Percentiles rank a stretch among this genome's conserved stretches.
phyloP scores from a whole-genome alignment of 2,113 vertebrate species.

The Tricholaema leucomelas region DNA sequence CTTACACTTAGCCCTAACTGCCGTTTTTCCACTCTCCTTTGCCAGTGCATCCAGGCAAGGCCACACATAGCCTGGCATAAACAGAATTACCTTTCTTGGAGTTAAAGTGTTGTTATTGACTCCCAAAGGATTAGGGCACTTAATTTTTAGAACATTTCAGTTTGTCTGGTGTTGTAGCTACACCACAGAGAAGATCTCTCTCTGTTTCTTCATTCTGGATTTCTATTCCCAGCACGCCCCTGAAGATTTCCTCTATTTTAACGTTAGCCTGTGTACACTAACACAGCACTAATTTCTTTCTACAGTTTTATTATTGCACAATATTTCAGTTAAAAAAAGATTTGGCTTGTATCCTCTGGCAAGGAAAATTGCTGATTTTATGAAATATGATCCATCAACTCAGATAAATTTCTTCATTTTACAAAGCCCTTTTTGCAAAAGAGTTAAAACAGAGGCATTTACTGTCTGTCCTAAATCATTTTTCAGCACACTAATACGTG shows the following conservation, averaged over 20 bases:
- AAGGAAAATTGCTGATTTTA: constrained; percentile 42
- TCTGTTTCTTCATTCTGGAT: not conserved
- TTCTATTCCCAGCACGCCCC: not conserved
- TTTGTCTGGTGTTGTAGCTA: not conserved
- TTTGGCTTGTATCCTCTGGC: constrained; percentile 44
- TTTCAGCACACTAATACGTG: not conserved
- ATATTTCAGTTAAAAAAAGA: constrained; percentile 26
- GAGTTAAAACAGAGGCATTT: constrained; percentile 44
- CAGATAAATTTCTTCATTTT: constrained; percentile 54
- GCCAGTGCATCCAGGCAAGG: rapidly evolving
- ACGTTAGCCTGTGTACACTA: not conserved
- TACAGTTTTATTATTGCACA: constrained; percentile 36
- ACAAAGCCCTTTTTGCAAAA: constrained; percentile 23
- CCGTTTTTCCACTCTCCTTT: not conserved
- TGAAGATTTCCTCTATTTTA: not conserved
- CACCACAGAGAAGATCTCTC: not conserved
- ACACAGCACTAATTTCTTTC: constrained; percentile 25
- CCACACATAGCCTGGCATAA: rapidly evolving
- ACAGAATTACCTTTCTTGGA: not conserved
- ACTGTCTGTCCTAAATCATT: constrained; percentile 22
- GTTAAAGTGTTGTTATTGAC: not conserved
- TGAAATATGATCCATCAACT: constrained; percentile 63
- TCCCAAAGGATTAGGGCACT: not conserved
- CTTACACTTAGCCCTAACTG: rapidly evolving
- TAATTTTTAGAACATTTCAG: not conserved